phyloP scores from a whole-genome alignment of 2,797 vertebrate genomes.

The Natrix natrix region DNA sequence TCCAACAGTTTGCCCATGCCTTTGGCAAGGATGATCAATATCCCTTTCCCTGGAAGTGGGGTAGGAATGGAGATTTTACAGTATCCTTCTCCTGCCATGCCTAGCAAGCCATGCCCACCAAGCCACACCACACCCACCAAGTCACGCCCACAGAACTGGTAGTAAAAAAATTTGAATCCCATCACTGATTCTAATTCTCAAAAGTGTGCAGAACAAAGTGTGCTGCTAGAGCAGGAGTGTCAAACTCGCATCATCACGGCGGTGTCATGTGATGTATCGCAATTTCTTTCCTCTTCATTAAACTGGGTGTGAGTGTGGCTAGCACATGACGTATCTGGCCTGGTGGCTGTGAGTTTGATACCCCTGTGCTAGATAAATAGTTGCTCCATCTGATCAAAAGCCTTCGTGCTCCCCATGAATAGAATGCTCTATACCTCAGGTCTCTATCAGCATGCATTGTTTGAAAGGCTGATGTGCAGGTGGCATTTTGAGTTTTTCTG shows the following conservation, averaged over 20 bases:
- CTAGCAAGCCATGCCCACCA: too few species aligned
- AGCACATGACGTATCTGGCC: too few species aligned
- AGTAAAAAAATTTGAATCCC: too few species aligned
- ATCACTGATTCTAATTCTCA: background rate
- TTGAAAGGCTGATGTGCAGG: background rate
- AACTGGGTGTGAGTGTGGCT: too few species aligned
- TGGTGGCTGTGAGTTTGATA: too few species aligned
- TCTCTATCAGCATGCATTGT: background rate
- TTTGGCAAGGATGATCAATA: background rate
- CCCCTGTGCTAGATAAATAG: background rate
- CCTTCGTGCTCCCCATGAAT: background rate
- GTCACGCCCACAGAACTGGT: too few species aligned
- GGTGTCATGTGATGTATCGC: too few species aligned
- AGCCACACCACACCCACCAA: too few species aligned
- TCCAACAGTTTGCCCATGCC: background rate
- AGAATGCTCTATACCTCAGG: background rate
- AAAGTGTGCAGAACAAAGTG: background rate
- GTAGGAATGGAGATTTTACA: too few species aligned
- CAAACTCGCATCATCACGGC: too few species aligned
- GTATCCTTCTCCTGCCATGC: too few species aligned
- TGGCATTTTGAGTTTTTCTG: background rate
- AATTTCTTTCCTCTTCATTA: too few species aligned
- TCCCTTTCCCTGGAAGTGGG: background rate
- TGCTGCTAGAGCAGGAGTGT: background rate
- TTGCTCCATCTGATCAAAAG: background rate